Evolutionary conservation across 2,113 vertebrate genomes (phyloP).

Genomic region (Podiceps cristatus): DNA sequence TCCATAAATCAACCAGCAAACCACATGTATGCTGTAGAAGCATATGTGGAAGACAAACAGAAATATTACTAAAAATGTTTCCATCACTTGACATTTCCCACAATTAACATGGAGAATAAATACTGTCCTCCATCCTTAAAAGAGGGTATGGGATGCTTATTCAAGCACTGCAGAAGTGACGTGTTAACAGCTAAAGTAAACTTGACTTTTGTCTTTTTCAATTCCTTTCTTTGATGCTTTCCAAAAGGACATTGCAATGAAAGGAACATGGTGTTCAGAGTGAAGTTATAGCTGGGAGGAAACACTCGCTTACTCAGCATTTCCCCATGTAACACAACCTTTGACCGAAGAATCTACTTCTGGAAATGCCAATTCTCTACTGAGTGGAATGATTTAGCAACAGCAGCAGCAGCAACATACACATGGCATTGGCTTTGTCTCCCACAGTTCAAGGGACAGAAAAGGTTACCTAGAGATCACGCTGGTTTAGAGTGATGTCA

Average conservation of each 20-base stretch:
- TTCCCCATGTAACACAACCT: slow-evolving; percentile 13
- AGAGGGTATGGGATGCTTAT: neutral
- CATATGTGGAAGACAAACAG: neutral
- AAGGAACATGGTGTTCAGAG: neutral
- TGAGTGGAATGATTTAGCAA: neutral
- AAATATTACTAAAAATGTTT: slow-evolving; percentile 45
- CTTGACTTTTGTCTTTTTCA: neutral
- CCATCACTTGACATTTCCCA: neutral
- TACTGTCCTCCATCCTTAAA: neutral
- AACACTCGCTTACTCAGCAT: neutral
- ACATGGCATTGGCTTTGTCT: neutral
- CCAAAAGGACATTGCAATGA: neutral
- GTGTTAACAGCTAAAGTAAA: neutral
- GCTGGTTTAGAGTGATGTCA: neutral
- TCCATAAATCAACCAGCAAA: neutral
- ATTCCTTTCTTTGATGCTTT: neutral
- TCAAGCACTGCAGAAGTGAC: neutral
- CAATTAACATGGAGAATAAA: neutral
- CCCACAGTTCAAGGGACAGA: neutral
- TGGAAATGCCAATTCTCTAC: slow-evolving; percentile 7
- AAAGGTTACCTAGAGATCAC: neutral
- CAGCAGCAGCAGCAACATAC: neutral
- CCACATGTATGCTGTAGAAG: neutral
- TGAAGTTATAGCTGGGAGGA: neutral
- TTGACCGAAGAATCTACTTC: slow-evolving; percentile 7